These are phyloP conservation scores for Nycteola revayana DNA, from an alignment of 2,888 invertebrate genomes.

Conservation along the genomic window DNA sequence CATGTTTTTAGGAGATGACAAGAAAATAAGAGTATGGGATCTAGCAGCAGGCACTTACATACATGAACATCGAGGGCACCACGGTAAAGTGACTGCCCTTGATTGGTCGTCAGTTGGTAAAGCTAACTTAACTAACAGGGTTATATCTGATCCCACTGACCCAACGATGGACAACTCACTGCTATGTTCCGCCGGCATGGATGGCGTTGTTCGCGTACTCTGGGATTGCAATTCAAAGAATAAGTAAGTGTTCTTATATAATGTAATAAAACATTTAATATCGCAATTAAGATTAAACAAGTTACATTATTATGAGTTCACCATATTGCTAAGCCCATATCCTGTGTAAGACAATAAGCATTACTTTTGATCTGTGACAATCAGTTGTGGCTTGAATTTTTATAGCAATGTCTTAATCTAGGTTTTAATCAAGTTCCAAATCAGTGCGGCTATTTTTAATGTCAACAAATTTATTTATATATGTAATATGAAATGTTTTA, in stretches of 20 bases:
- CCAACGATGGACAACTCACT: slow-evolving; percentile 58
- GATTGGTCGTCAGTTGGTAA: slow-evolving; percentile 81
- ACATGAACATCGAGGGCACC: slow-evolving; percentile 85
- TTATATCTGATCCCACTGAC: slow-evolving; percentile 50
- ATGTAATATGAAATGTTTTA: no score
- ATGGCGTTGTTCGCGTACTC: slow-evolving; percentile 84
- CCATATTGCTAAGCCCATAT: no score
- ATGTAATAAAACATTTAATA: no score
- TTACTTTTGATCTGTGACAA: no score
- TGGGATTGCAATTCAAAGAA: slow-evolving; percentile 82
- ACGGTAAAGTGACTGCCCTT: slow-evolving; percentile 83
- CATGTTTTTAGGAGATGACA: slow-evolving; percentile 83
- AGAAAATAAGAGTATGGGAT: slow-evolving; percentile 88
- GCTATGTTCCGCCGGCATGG: slow-evolving; percentile 86
- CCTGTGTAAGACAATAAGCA: no score
- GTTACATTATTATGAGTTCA: no score
- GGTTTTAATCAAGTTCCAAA: no score
- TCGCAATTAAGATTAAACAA: no score
- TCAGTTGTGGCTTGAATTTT: no score
- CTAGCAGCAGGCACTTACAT: slow-evolving; percentile 84
- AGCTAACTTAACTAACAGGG: slow-evolving; percentile 57
- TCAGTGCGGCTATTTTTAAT: no score
- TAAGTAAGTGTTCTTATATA: slow-evolving; percentile 53
- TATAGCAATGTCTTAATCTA: no score
- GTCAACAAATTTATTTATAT: no score